These are phyloP conservation scores for Cryptomyrus ogoouensis DNA, from an alignment of 2,113 vertebrate species.

Conservation along the genomic window DNA sequence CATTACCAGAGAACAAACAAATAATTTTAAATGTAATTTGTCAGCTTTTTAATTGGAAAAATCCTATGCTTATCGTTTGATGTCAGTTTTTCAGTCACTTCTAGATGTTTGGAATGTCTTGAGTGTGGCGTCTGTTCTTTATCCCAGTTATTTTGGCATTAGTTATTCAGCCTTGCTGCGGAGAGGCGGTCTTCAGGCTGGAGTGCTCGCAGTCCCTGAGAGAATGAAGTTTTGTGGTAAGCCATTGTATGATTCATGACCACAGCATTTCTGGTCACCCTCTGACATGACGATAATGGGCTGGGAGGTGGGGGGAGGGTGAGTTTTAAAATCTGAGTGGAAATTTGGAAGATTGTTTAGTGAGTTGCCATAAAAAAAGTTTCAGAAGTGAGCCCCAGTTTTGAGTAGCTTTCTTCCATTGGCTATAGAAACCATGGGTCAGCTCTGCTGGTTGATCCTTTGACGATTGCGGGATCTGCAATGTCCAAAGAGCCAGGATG, in stretches of 20 bases:
- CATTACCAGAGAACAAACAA: not conserved
- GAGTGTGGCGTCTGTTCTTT: not conserved
- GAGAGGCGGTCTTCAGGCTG: not conserved
- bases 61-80: not conserved
- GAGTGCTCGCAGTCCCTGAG: not conserved
- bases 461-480: not conserved
- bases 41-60: not conserved
- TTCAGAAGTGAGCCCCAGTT: not conserved
- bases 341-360: slow-evolving; percentile 12
- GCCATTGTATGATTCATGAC: slow-evolving; percentile 13
- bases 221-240: slow-evolving; percentile 3
- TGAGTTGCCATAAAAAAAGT: not conserved
- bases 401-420: not conserved
- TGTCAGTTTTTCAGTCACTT: not conserved
- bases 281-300: not conserved
- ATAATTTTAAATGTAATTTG: not conserved
- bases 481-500: not conserved
- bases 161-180: not conserved
- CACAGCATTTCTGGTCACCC: slow-evolving; percentile 6
- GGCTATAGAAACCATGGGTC: not conserved
- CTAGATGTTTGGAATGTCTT: not conserved
- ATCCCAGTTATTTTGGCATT: not conserved
- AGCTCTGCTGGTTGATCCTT: not conserved
- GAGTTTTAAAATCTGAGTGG: slow-evolving; percentile 3
- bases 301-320: not conserved